Base-by-base conservation (phyloP, 2,113 vertebrate species). In the Sinosuthora webbiana region DNA sequence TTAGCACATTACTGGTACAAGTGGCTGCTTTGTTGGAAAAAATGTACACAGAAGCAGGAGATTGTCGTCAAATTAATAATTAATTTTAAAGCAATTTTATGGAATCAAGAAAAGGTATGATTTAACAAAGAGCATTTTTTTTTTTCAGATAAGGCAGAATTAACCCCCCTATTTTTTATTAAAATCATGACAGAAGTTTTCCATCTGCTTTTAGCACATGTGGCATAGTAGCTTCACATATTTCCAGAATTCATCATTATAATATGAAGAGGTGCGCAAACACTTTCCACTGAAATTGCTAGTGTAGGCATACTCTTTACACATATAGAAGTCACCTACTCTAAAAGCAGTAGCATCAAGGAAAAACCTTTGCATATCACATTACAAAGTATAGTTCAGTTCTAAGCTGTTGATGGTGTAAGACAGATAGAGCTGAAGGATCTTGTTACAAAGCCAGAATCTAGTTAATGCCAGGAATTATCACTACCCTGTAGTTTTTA, bases 401-500 rank as follows among this genome's bases (percentile, higher is more conserved):
- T 86, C 50, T 59, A 39, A 77, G 10, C 10, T 70, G 20, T 68
- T 65, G 73, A 69, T 33, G 5, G 30, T 55, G 35, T 30, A 81
- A 68, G 27, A 89, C 11, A 80, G 65, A 57, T 45, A 50, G 80
- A 79, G 25, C 22, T 56, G 56, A 89, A 80, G 50, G 23, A 39
- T 90, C 59, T 90, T 77, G 68, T 87, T 88, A 11, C 35, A 87
- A 83, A 91, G 55, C 24, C 33, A 87, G 52, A 23, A 62, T 68
- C 69, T 89, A 53, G n/a, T 79, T 96, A 79, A 68, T 39, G 28
- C 42, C 74, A 89, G 64, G 35, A 93, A 80, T 85, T 88, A 95
- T 55, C 39, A 45, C 78, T 57, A 77, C 19, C 18, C 47, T 86
- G 37, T 39, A 56, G 75, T 44, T 80, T 85, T 85, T 47, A 77